These are phyloP conservation scores for Neodiprion pinetum DNA, from an alignment of 1,140 invertebrate species.

Conservation along the genomic window DNA sequence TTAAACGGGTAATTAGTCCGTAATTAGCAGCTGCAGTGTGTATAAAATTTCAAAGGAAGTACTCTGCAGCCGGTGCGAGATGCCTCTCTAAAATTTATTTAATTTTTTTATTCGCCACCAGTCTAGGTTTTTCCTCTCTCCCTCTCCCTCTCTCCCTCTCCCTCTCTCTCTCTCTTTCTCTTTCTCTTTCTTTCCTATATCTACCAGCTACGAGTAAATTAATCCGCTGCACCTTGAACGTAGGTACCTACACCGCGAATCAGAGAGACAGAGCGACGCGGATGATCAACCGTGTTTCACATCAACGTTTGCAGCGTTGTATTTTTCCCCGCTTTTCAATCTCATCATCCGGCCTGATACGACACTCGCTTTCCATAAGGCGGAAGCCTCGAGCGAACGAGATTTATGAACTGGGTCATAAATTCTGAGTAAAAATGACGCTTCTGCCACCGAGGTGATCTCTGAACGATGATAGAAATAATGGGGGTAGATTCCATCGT, in stretches of 20 bases:
- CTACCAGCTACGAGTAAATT: background rate
- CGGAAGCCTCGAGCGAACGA: background rate
- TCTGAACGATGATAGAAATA: background rate
- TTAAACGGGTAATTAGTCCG: too few species aligned
- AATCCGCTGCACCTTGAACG: too few species aligned
- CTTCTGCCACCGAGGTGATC: background rate
- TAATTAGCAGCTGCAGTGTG: too few species aligned
- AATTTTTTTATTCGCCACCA: too few species aligned
- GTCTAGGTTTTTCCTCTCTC: slow-evolving; percentile 17
- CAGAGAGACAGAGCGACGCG: too few species aligned
- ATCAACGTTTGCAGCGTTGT: background rate
- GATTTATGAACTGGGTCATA: background rate
- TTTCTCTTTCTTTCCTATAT: slow-evolving; percentile 23
- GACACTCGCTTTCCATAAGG: background rate
- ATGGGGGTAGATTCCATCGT: background rate
- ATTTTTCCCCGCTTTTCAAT: background rate
- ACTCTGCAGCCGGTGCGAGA: too few species aligned
- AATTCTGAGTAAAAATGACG: background rate
- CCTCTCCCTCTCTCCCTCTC: slow-evolving; percentile 26
- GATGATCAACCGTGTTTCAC: background rate
- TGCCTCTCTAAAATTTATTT: too few species aligned
- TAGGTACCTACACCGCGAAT: too few species aligned
- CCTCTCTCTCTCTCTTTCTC: slow-evolving; percentile 24
- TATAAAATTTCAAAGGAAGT: too few species aligned
- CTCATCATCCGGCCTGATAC: background rate